These are phyloP conservation scores for Pseudomugil gertrudae DNA, from an alignment of 2,797 vertebrate species.

Conservation along the genomic window DNA sequence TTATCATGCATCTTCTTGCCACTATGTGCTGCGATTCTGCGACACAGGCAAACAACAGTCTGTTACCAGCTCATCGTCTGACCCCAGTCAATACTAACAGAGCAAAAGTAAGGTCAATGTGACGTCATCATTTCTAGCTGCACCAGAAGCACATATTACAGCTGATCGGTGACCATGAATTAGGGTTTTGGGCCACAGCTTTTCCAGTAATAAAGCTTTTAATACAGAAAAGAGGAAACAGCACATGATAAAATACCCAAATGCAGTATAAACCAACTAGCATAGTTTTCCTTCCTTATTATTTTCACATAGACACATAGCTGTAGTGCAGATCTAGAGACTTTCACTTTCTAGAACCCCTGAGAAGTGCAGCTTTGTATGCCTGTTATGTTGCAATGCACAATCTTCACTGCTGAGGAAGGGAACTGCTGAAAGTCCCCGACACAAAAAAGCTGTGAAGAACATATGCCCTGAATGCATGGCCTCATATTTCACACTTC, in stretches of 20 bases:
- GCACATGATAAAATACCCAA: not conserved
- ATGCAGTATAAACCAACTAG: not conserved
- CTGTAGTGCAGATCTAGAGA: not conserved
- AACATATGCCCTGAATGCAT: constrained; percentile 25
- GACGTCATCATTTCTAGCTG: constrained; percentile 25
- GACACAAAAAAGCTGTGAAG: constrained; percentile 32
- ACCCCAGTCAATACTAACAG: constrained; percentile 23
- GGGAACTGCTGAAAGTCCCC: constrained; percentile 43
- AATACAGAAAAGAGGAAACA: not conserved
- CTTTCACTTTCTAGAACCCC: constrained; percentile 65
- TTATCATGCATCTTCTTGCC: constrained; percentile 13
- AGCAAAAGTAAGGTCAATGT: constrained; percentile 46
- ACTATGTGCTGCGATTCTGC: constrained; percentile 1
- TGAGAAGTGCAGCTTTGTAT: constrained; percentile 17
- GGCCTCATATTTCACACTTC: constrained; percentile 52
- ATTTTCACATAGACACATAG: constrained; percentile 41
- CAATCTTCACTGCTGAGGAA: not conserved
- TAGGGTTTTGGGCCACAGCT: not conserved
- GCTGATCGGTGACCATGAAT: constrained; percentile 5
- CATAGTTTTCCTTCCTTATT: constrained; percentile 65
- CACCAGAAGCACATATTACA: constrained; percentile 15
- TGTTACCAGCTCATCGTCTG: constrained; percentile 12
- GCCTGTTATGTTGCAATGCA: not conserved
- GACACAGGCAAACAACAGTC: constrained; percentile 13
- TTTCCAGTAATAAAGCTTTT: not conserved